Evolutionary conservation across 2,113 vertebrate genomes (phyloP).

Genomic region (Ranitomeya imitator): DNA sequence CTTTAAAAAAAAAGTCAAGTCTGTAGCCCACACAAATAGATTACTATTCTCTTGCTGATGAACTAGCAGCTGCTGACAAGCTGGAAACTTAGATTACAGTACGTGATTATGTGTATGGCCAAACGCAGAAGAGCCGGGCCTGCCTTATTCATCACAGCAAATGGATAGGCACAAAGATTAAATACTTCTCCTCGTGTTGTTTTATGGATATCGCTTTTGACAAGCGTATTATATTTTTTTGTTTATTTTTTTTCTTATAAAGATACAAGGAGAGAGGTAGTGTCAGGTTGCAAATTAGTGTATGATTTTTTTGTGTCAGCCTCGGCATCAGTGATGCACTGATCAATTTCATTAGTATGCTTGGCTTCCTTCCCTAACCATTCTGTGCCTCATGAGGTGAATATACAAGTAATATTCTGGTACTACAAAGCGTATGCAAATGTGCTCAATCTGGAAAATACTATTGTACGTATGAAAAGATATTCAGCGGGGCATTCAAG

Average conservation of each 20-base stretch:
- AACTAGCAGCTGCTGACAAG: constrained; percentile 31
- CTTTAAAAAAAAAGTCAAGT: background rate
- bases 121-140: background rate
- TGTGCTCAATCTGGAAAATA: constrained; percentile 39
- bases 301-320: constrained; percentile 48
- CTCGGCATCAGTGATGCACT: constrained; percentile 22
- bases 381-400: constrained; percentile 38
- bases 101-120: background rate
- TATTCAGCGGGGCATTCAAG: constrained; percentile 20
- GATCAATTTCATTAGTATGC: constrained; percentile 53
- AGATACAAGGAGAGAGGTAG: constrained; percentile 20
- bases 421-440: constrained; percentile 28
- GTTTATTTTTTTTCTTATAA: constrained; percentile 12
- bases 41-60: constrained; percentile 24
- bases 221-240: constrained; percentile 26
- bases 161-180: constrained; percentile 28
- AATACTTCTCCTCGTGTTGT: constrained; percentile 12
- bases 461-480: constrained; percentile 33
- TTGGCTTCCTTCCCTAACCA: constrained; percentile 44
- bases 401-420: constrained; percentile 26
- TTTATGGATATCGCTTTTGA: constrained; percentile 22
- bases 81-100: background rate
- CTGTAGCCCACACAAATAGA: background rate
- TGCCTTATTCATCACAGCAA: constrained; percentile 9
- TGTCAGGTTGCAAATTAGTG: constrained; percentile 48